Evolutionary conservation across 2,797 vertebrate species (phyloP).

Genomic region (Calcarius lapponicus): DNA sequence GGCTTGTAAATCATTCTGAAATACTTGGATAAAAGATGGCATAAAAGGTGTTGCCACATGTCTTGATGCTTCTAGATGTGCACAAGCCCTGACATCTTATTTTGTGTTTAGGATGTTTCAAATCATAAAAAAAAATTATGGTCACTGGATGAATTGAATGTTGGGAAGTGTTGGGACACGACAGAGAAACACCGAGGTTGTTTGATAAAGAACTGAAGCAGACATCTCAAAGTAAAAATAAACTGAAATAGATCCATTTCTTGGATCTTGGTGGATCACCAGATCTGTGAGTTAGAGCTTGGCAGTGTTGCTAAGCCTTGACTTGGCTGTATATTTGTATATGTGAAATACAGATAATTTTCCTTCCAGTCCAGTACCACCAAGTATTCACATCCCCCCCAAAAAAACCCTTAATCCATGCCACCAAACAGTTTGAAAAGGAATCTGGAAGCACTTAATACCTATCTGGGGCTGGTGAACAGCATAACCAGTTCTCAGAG

Average conservation of each 20-base stretch:
- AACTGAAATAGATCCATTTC: not conserved
- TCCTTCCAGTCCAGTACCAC: not conserved
- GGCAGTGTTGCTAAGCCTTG: not conserved
- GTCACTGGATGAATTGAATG: not conserved
- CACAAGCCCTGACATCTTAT: not conserved
- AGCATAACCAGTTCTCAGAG: not conserved
- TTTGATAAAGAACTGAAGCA: not conserved
- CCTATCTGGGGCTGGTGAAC: not conserved
- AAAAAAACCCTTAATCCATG: not conserved
- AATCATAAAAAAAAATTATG: not conserved
- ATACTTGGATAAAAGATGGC: constrained; percentile 55
- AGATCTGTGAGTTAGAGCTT: not conserved
- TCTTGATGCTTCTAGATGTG: constrained; percentile 32
- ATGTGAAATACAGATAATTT: not conserved
- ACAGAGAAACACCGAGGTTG: not conserved
- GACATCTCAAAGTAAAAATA: not conserved
- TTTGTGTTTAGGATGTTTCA: not conserved
- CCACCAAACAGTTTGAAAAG: not conserved
- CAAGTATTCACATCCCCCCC: not conserved
- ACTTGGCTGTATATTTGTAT: not conserved
- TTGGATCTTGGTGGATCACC: not conserved
- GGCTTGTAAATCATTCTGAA: constrained; percentile 59
- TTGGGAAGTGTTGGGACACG: not conserved
- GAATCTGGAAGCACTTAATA: not conserved
- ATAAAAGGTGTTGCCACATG: constrained; percentile 56